Evolutionary conservation across 1,140 invertebrate genomes (phyloP), one percentile per base, ranked within the genome.

Genomic region (Brachionus plicatilis): DNA sequence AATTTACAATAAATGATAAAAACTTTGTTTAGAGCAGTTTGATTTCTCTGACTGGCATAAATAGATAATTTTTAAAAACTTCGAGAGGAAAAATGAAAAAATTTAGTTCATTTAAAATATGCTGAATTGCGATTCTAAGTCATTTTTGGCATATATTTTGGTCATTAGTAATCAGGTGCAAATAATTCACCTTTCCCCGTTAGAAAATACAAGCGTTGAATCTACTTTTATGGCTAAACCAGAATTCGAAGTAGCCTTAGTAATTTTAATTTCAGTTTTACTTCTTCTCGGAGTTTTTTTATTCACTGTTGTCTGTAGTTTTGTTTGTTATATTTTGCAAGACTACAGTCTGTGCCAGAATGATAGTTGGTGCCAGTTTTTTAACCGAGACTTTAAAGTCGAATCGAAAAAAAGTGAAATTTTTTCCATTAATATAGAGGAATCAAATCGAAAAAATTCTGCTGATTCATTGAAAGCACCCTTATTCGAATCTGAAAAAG

Each of bases 291-390:
- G 37, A 29, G 7, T 65, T 29, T 60, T 66, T 27, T 12, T 65
- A 14, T 33, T 82, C 3, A 12, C 65, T 65, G 24, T 82, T 11
- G 20, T 65, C n/a, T 65, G 33, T n/a, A 66, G 37, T 20, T 82
- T 82, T n/a, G 9, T 82, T 4, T 65, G 20, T 37, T 82, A 20
- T 45, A 14, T 82, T 14, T 33, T 43, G 12, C 24, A 66, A 60
- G 14, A 14, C 20, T 65, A 56, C 9, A 8, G 12, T 27, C 66
- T 53, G 1, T 82, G n/a, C 41, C 56, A 37, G 24, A 82, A 68
- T 68, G 79, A 82, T 41, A 82, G 79, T 37, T 65, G 37, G 8
- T 82, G 79, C 41, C n/a, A 45, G 12, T 65, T 65, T 45, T 65
- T 65, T 9, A 82, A 82, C 29, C 50, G 79, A 33, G 53, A 82